Percentiles rank a stretch among this genome's conserved stretches.
phyloP scores from a whole-genome alignment of 2,888 invertebrate species.

The Aporophyla nigra region DNA sequence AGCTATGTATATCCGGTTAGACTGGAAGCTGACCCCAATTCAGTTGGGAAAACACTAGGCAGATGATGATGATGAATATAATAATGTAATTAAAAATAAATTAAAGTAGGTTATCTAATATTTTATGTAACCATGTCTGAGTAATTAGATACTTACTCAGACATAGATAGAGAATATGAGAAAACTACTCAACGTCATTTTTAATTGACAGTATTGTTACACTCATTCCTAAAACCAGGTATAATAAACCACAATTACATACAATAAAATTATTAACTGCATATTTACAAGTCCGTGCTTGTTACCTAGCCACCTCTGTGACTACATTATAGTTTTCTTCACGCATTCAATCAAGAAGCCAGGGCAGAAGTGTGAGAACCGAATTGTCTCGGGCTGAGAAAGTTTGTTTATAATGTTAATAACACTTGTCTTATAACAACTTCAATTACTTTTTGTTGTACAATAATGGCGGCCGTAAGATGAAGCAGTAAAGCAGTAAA shows the following conservation, averaged over 20 bases:
- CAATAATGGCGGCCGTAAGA: conserved; percentile 71
- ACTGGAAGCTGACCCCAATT: too few species aligned
- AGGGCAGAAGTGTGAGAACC: conserved; percentile 79
- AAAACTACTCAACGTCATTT: conserved; percentile 5
- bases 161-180: background rate
- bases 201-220: conserved; percentile 30
- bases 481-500: conserved; percentile 67
- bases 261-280: conserved; percentile 32
- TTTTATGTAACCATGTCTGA: too few species aligned
- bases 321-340: conserved; percentile 74
- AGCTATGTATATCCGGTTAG: too few species aligned
- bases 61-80: too few species aligned
- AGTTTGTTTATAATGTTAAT: conserved; percentile 84
- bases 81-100: too few species aligned
- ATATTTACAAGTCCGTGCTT: conserved; percentile 33
- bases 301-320: conserved; percentile 32
- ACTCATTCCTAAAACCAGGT: conserved; percentile 2
- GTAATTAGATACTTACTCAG: background rate
- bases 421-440: conserved; percentile 79
- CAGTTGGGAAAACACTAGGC: too few species aligned
- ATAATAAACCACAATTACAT: conserved; percentile 41
- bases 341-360: conserved; percentile 76
- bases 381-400: conserved; percentile 82
- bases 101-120: too few species aligned
- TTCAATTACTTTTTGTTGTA: conserved; percentile 84